A percentile compares a stretch with the other conserved stretches of the same genome.
These are phyloP conservation scores for Drosophila auraria DNA, from an alignment of 1,140 invertebrate species.

Conservation along the genomic window DNA sequence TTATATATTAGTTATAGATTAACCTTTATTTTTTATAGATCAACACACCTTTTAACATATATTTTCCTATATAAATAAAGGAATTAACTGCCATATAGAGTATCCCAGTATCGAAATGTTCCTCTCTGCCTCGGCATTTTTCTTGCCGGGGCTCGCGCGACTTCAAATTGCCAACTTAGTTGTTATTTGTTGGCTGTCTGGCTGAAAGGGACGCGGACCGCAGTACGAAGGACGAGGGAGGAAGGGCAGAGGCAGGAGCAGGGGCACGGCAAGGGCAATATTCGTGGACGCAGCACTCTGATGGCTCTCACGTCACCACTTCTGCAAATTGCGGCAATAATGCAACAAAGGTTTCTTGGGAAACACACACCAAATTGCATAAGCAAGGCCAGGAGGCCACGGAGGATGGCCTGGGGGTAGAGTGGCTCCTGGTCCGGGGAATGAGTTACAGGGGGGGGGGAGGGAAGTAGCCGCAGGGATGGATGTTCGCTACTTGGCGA, in stretches of 20 bases:
- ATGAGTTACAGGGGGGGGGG: not conserved
- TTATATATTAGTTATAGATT: no score
- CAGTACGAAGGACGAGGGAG: not conserved
- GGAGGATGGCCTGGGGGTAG: not conserved
- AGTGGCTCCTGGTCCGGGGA: not conserved
- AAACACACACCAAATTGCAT: slow-evolving; percentile 82
- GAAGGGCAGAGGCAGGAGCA: not conserved
- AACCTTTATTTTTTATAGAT: no score
- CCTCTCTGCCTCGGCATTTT: not conserved
- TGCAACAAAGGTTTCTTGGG: slow-evolving; percentile 82
- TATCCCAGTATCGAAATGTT: not conserved
- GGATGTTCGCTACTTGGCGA: slow-evolving; percentile 46
- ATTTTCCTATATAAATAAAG: no score
- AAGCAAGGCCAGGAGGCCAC: slow-evolving; percentile 43
- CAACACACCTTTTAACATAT: no score
- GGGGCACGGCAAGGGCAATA: slow-evolving; percentile 55
- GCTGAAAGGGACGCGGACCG: slow-evolving; percentile 28
- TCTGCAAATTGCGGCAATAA: slow-evolving; percentile 82
- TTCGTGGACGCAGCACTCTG: slow-evolving; percentile 77
- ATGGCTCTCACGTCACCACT: slow-evolving; percentile 82
- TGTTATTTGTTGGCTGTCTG: slow-evolving; percentile 81
- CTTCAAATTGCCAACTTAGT: slow-evolving; percentile 81
- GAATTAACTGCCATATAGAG: not conserved
- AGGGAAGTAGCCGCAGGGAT: not conserved
- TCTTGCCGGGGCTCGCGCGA: slow-evolving; percentile 51